Evolutionary conservation across 2,113 vertebrate species (phyloP).

Genomic region (Fregetta grallaria): DNA sequence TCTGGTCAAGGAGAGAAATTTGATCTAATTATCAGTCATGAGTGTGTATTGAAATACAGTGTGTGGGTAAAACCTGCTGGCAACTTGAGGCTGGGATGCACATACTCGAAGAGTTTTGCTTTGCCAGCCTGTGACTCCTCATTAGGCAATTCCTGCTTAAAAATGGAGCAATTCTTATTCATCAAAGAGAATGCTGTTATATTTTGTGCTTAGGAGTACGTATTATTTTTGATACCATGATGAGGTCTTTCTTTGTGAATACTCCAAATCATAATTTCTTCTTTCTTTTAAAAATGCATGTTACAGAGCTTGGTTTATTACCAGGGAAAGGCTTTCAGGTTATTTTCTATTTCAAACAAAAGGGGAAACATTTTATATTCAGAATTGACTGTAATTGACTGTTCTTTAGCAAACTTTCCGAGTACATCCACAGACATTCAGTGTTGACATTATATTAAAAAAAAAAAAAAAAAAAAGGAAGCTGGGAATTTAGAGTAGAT

Average conservation of each 20-base stretch:
- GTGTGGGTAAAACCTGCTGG: not conserved
- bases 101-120: not conserved
- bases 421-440: not conserved
- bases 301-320: not conserved
- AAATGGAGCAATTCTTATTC: not conserved
- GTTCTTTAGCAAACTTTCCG: not conserved
- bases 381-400: not conserved
- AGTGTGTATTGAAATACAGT: not conserved
- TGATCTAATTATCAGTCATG: not conserved
- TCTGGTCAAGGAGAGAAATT: not conserved
- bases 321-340: not conserved
- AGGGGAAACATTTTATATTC: not conserved
- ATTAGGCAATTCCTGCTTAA: not conserved
- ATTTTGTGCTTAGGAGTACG: not conserved
- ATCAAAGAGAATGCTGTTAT: not conserved
- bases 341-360: conserved; percentile 29
- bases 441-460: not conserved
- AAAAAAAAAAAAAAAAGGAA: not conserved
- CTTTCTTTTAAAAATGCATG: not conserved
- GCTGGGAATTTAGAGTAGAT: not conserved
- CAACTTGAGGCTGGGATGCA: not conserved
- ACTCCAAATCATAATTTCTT: not conserved
- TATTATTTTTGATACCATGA: not conserved
- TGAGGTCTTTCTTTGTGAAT: not conserved
- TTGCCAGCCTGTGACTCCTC: not conserved